A percentile compares a stretch with the other conserved stretches of the same genome.
Evolutionary conservation across 2,797 vertebrate genomes (phyloP).

Genomic region (Acomys russatus): DNA sequence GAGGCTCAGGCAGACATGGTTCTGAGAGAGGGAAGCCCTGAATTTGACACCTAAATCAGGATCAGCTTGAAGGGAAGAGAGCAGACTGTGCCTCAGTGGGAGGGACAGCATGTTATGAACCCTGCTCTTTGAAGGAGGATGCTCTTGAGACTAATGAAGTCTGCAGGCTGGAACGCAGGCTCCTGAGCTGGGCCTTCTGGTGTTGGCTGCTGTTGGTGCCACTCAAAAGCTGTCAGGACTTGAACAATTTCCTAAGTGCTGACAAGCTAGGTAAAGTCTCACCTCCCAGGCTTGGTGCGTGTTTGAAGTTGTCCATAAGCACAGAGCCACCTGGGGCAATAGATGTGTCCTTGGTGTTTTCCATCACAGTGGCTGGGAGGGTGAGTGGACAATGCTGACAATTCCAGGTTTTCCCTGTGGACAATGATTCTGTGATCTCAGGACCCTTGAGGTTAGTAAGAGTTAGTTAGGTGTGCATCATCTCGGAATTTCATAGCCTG

Average conservation of each 20-base stretch:
- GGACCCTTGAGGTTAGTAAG: neutral
- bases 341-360: rapidly evolving
- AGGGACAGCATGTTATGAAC: rapidly evolving
- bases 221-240: neutral
- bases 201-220: neutral
- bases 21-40: neutral
- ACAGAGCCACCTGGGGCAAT: neutral
- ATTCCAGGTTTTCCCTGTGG: rapidly evolving
- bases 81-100: rapidly evolving
- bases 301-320: no score
- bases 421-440: neutral
- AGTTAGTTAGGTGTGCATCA: neutral
- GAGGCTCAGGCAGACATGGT: rapidly evolving
- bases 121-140: rapidly evolving
- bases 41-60: neutral
- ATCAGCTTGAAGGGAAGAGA: neutral
- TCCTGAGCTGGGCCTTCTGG: no score
- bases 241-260: rapidly evolving
- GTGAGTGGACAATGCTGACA: rapidly evolving
- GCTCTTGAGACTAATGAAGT: no score
- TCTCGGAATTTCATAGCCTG: conserved; percentile 24
- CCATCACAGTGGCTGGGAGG: neutral
- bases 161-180: no score
- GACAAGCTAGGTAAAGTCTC: rapidly evolving
- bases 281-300: neutral